Evolutionary conservation across 2,888 invertebrate genomes (phyloP), one percentile per base, ranked within the genome.

Genomic region (Listrodromus nycthemerus): DNA sequence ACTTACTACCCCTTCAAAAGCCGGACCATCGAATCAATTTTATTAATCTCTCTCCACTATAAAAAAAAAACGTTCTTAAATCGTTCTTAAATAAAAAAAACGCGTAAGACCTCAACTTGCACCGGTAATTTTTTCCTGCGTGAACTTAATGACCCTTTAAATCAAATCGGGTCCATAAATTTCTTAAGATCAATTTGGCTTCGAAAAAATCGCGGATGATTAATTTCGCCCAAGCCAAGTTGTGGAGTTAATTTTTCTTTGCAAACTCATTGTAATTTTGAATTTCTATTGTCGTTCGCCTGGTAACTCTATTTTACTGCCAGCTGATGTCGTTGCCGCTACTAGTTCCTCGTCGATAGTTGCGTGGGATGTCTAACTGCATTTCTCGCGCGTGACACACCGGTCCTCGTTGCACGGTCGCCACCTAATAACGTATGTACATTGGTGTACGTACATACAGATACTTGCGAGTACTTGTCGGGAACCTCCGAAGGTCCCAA

Each of bases 341-440:
- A 61, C 61, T 74, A 30, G 73, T 73, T 41, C 16, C 37, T 69
- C 80, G 58, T 50, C 33, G 83, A 80, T 75, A 78, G 67, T 67
- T 77, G 88, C 88, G 92, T 92, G 89, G 91, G 91, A 88, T 86
- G 89, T 79, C 79, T 90, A 90, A 90, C 91, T 89, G 91, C 91
- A 92, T 92, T 91, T 91, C 89, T 91, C 55, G 85, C 86, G 89
- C 89, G 90, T 91, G 91, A 91, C 91, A 89, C 90, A 89, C 78
- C 86, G 79, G 74, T 48, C 74, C 30, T 48, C 45, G 58, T 4
- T 61, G 24, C 13, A n/a, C 55, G 27, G 41, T 8, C 27, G 24
- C 74, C 10, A 41, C 65, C 45, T 69, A 69, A 69, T 69, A 77
- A 48, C 27, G 55, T 78, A 19, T 16, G 30, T 48, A 7, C 45